Base-by-base conservation (phyloP, 2,113 vertebrate species). In the Neogale vison region DNA sequence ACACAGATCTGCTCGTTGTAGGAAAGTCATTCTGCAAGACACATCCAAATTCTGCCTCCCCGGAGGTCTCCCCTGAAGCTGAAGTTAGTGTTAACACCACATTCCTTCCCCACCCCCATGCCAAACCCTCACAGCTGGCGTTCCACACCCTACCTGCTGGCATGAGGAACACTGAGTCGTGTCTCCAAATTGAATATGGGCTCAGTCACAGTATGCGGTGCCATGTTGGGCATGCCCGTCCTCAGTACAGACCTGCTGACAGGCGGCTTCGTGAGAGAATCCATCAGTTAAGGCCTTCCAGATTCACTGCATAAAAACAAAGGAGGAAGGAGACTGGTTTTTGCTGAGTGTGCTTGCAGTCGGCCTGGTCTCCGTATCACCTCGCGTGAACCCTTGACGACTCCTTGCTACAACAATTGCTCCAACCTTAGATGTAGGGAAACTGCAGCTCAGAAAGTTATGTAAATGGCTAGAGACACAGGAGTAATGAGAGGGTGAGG, bases 211-310 rank as follows among this genome's bases (percentile, higher is more conserved):
- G 29, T 20, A 1, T 21, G 29, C 1, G 2, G 63, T 4, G 29
- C 74, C 42, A 13, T 0, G 0, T 0, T 3, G 15, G 59, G 20
- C 7, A 1, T 6, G 13, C 17, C 57, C 7, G 0, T 1, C 39
- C 18, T 72, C 4, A 1, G 36, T 6, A 7, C 34, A 7, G 1
- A 2, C n/a, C 23, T 59, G 20, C n/a, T 20, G 59, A 13, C 0
- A n/a, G 24, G 50, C 0, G 0, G 65, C 14, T 0, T 0, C 18
- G 42, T 0, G 8, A 52, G 69, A 67, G 52, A 50, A 52, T 8
- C 20, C 26, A 1, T 36, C 55, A 5, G 3, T 9, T 17, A 34
- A 1, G 36, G 15, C 18, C 34, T 18, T 74, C 18, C 1, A 26
- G 34, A 82, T 10, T 39, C 36, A 50, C 29, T 2, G 0, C 6